These are phyloP conservation scores for Scaptomyza polygonia DNA, from an alignment of 2,888 invertebrate genomes.

Conservation along the genomic window DNA sequence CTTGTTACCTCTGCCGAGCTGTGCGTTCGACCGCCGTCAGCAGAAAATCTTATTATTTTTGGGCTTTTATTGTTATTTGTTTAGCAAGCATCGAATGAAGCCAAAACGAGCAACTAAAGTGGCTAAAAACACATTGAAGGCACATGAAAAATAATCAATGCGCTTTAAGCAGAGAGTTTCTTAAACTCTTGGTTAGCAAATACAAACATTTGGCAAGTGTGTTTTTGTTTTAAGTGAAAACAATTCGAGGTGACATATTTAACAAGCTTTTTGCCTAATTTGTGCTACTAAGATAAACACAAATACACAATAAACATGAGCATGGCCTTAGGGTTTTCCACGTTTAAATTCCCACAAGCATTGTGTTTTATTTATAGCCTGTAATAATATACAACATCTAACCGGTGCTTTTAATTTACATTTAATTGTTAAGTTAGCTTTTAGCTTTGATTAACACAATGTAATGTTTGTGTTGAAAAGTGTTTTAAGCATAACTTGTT, in stretches of 20 bases:
- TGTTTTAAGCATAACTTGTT: no score
- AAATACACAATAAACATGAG: not conserved
- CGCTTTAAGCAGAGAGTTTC: constrained; percentile 4
- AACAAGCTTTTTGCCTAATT: not conserved
- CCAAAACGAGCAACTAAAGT: constrained; percentile 18
- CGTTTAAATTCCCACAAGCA: not conserved
- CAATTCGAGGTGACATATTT: not conserved
- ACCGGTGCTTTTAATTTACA: not conserved
- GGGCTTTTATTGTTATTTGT: constrained; percentile 73
- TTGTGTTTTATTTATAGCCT: not conserved
- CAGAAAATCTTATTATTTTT: constrained; percentile 73
- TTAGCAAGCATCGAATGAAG: constrained; percentile 54
- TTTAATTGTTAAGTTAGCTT: not conserved
- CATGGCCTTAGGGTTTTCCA: not conserved
- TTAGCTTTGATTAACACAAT: not conserved
- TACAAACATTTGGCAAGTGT: not conserved
- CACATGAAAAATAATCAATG: constrained; percentile 33
- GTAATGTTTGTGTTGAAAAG: not conserved
- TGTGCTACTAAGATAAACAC: not conserved
- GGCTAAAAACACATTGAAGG: constrained; percentile 24
- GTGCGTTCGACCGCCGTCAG: constrained; percentile 40
- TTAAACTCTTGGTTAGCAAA: constrained; percentile 10
- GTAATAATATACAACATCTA: not conserved
- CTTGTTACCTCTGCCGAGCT: not conserved
- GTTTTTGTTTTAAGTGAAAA: not conserved